Conservation (phyloP, 1,140 invertebrate species). For the Conus ventricosus region DNA sequence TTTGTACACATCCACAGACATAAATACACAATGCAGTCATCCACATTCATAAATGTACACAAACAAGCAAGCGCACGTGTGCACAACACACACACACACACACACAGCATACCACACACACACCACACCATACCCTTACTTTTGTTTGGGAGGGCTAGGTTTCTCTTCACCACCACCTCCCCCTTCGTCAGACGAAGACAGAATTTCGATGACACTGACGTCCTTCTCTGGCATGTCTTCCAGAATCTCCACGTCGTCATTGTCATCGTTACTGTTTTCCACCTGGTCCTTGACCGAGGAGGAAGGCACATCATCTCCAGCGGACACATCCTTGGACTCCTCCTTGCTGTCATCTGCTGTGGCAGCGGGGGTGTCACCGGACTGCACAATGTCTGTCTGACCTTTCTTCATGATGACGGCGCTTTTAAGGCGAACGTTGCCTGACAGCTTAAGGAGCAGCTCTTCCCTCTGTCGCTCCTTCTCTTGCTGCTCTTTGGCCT, state of each 20-base stretch:
- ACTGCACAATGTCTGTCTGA: neutral
- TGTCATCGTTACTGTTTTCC: neutral
- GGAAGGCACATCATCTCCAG: neutral
- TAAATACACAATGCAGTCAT: too few relatives aligned
- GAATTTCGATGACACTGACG: neutral
- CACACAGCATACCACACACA: too few relatives aligned
- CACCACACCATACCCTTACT: neutral
- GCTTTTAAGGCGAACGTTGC: constrained; percentile 49
- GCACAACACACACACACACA: too few relatives aligned
- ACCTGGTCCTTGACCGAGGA: neutral
- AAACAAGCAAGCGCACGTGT: too few relatives aligned
- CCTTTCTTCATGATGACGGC: constrained; percentile 45
- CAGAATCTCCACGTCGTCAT: neutral
- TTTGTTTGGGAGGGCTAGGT: neutral
- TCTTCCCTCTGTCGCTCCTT: constrained; percentile 59
- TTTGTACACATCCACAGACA: too few relatives aligned
- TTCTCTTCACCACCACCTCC: neutral
- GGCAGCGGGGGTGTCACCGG: neutral
- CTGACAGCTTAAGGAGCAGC: constrained; percentile 63
- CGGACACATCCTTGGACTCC: neutral
- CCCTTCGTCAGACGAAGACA: neutral
- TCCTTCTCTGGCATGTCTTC: constrained; percentile 5
- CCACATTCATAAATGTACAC: too few relatives aligned
- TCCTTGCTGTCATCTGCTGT: neutral
- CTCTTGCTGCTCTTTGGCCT: neutral